Evolutionary conservation across 2,113 vertebrate genomes (phyloP).

Genomic region (Numenius arquata): DNA sequence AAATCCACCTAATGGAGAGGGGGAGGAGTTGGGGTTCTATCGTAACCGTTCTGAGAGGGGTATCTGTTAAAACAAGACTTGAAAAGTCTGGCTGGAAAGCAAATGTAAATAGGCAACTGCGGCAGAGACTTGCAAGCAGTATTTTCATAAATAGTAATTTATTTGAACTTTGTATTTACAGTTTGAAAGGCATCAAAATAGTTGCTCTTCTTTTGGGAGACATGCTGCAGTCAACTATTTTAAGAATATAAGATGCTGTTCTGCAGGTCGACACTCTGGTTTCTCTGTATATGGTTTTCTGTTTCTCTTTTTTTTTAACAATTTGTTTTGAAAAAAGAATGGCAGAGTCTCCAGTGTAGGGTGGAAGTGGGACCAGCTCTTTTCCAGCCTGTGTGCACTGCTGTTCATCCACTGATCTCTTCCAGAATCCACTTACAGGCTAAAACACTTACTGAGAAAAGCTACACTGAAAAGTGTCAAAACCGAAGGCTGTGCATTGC

Average conservation of each 20-base stretch:
- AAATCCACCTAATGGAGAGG: neutral
- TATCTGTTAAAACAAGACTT: conserved; percentile 1
- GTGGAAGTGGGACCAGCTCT: neutral
- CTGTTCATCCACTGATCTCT: neutral
- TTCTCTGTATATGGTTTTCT: rapidly evolving
- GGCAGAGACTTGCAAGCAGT: neutral
- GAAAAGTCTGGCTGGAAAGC: neutral
- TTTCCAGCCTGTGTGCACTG: neutral
- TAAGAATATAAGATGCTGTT: rapidly evolving
- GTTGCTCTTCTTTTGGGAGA: neutral
- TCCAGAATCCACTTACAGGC: neutral
- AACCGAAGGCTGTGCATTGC: rapidly evolving
- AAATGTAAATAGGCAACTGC: neutral
- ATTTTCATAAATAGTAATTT: neutral
- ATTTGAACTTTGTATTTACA: neutral
- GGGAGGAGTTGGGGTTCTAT: neutral
- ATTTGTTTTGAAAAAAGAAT: rapidly evolving
- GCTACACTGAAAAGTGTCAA: neutral
- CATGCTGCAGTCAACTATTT: rapidly evolving
- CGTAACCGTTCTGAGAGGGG: neutral
- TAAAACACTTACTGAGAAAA: rapidly evolving
- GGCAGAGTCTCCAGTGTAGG: neutral
- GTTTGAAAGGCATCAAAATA: neutral
- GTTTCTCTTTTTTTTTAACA: rapidly evolving
- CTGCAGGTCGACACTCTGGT: rapidly evolving